Conservation (phyloP, 2,888 invertebrate genomes). For the Sicus ferrugineus region DNA sequence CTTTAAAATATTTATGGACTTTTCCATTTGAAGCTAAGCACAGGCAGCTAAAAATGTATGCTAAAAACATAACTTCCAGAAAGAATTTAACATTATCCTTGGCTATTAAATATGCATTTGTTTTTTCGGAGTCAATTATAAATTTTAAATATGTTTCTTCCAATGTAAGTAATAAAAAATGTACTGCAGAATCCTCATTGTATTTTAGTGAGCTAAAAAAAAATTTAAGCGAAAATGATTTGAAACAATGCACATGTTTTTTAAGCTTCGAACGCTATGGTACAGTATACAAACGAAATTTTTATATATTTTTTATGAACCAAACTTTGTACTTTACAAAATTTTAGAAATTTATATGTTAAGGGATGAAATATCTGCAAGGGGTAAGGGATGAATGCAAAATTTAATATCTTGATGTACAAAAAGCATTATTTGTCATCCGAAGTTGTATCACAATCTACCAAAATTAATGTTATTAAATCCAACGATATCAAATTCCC, state of each 20-base stretch:
- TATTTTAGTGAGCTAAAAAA: not conserved
- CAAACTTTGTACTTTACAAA: no score
- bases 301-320: not conserved
- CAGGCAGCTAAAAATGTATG: not conserved
- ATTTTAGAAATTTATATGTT: no score
- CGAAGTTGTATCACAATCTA: no score
- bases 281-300: not conserved
- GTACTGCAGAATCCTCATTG: not conserved
- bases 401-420: no score
- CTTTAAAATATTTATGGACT: not conserved
- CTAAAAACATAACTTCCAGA: slow-evolving; percentile 26
- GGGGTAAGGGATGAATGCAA: not conserved
- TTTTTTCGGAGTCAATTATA: not conserved
- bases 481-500: no score
- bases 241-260: not conserved
- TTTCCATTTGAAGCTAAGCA: not conserved
- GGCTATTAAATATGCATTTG: not conserved
- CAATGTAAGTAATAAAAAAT: not conserved
- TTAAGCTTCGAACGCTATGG: not conserved
- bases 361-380: no score
- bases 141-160: not conserved
- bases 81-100: slow-evolving; percentile 11
- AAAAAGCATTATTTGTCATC: no score
- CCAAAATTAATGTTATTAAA: no score
- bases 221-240: not conserved